Evolutionary conservation across 2,113 vertebrate species (phyloP), one percentile per base, ranked within the genome.

Genomic region (Nesogale talazaci): DNA sequence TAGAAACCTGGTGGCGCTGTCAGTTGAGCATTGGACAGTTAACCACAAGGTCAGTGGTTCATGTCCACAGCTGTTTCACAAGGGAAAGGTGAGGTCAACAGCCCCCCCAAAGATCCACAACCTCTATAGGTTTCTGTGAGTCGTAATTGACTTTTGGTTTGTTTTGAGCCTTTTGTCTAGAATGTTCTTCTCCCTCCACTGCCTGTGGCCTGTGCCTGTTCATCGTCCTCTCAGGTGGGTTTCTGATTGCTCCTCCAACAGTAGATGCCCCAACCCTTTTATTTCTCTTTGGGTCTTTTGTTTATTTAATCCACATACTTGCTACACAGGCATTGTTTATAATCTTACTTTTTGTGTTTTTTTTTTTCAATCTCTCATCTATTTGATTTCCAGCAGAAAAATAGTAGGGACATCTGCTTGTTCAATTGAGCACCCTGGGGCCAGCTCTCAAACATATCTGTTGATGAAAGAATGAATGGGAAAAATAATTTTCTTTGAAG

Each of bases 401-500:
- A 70, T 12, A 65, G 36, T 19, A 52, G 69, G 59, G 29, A n/a
- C 74, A 70, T 82, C 57, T 76, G 77, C 56, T 81, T 88, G 31
- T 27, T 92, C 6, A 46, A 22, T 75, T 36, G 31, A 25, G 34
- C 3, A 78, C 81, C 76, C 70, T 38, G n/a, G 38, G 56, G 75
- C 70, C 9, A 59, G 25, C 6, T 80, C 52, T 76, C 34, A 86
- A 87, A 89, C 12, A 23, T 38, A 63, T 63, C 76, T 78, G 56
- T 83, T 80, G 11, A 79, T 82, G 59, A 76, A 92, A 72, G 15
- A 75, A 57, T 83, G 36, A 83, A 83, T 83, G n/a, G 23, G 57
- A 9, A 78, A 76, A 56, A 83, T 38, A 83, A n/a, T n/a, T 83
- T 83, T 59, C 42, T 90, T 84, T 89, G 86, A 67, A 63, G 36